phyloP scores from a whole-genome alignment of 2,113 vertebrate species.

The Aix galericulata region DNA sequence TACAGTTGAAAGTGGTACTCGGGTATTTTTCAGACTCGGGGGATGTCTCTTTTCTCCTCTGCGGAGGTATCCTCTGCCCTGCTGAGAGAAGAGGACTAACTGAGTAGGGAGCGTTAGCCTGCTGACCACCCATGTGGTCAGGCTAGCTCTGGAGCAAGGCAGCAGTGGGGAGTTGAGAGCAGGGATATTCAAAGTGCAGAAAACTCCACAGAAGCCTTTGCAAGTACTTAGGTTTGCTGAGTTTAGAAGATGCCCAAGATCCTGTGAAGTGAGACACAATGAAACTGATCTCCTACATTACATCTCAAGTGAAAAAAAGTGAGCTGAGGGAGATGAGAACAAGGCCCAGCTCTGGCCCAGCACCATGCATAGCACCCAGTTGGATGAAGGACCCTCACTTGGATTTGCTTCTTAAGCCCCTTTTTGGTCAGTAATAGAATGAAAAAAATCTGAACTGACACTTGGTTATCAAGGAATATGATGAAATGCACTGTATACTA shows the following conservation, averaged over 20 bases:
- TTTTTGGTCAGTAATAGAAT: background rate
- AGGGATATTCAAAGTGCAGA: background rate
- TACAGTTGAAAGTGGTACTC: background rate
- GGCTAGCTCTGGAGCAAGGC: background rate
- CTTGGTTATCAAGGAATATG: background rate
- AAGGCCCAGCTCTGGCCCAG: background rate
- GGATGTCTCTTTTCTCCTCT: background rate
- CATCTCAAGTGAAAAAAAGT: background rate
- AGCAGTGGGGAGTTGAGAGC: background rate
- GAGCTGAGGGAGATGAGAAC: background rate
- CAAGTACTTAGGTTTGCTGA: background rate
- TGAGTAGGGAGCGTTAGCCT: background rate
- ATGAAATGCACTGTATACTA: background rate
- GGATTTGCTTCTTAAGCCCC: background rate
- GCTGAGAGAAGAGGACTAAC: background rate
- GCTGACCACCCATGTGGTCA: background rate
- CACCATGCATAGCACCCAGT: accelerated
- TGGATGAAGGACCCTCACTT: background rate
- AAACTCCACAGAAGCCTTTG: background rate
- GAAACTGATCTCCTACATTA: background rate
- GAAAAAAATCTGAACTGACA: background rate
- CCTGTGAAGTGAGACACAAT: background rate
- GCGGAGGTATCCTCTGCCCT: background rate
- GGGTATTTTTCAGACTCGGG: background rate
- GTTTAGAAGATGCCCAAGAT: background rate